These are phyloP conservation scores for Epinotia brunnichana DNA, from an alignment of 2,888 invertebrate species.

Conservation along the genomic window DNA sequence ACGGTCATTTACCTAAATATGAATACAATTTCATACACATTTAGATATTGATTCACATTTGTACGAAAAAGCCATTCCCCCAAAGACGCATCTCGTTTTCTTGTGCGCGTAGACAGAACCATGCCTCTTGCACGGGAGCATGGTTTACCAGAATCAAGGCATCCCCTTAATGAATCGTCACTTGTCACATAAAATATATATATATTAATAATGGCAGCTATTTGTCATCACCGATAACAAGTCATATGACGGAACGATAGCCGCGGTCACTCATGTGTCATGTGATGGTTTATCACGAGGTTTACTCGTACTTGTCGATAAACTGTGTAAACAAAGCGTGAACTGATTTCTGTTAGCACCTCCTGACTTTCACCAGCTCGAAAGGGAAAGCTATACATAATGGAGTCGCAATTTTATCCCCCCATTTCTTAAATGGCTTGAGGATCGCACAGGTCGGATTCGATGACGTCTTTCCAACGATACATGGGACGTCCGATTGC, in stretches of 20 bases:
- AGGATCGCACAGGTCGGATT: too few relatives aligned
- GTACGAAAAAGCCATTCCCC: too few relatives aligned
- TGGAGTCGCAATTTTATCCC: background rate
- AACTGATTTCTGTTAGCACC: constrained; percentile 7
- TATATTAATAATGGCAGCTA: constrained; percentile 28
- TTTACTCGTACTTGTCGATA: constrained; percentile 48
- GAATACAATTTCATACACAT: too few relatives aligned
- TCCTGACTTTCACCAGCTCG: constrained; percentile 8
- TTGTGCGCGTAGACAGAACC: too few relatives aligned
- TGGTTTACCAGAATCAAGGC: too few relatives aligned
- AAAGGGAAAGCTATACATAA: background rate
- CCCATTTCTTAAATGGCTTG: background rate
- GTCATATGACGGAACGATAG: constrained; percentile 68
- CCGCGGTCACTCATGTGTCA: constrained; percentile 66
- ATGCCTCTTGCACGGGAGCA: too few relatives aligned
- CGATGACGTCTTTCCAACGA: too few relatives aligned
- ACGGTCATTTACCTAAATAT: too few relatives aligned
- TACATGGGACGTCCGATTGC: too few relatives aligned
- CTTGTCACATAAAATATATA: constrained; percentile 35
- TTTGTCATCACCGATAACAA: constrained; percentile 53
- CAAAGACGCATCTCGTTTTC: too few relatives aligned
- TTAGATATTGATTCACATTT: too few relatives aligned
- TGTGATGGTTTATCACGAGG: constrained; percentile 56
- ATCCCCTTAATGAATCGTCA: constrained; percentile 3
- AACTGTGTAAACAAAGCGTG: constrained; percentile 51